Evolutionary conservation across 2,888 invertebrate genomes (phyloP).

Genomic region (Temnothorax unifasciatus): DNA sequence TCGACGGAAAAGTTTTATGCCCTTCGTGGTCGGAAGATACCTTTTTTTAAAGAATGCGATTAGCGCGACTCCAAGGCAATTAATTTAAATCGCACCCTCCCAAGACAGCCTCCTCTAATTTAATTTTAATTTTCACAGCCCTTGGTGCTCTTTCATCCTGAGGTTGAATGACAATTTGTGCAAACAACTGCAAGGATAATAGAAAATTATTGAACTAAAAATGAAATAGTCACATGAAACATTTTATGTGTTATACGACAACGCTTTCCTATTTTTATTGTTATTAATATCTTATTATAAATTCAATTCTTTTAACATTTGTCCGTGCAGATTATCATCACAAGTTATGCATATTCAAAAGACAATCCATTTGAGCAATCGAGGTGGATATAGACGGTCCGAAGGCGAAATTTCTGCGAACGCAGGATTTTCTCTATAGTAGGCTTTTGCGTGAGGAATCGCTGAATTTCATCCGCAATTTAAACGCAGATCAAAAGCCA

Average conservation of each 20-base stretch:
- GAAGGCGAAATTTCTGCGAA: slow-evolving; percentile 46
- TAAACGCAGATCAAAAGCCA: slow-evolving; percentile 41
- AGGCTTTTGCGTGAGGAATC: slow-evolving; percentile 5
- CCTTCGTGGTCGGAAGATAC: slow-evolving; percentile 1
- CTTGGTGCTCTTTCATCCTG: slow-evolving; percentile 7
- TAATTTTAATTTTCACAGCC: slow-evolving; percentile 72
- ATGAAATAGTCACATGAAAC: background rate
- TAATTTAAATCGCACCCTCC: slow-evolving; percentile 65
- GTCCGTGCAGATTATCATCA: background rate
- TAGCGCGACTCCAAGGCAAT: slow-evolving; percentile 64
- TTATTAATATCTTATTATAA: background rate
- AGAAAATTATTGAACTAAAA: slow-evolving; percentile 8
- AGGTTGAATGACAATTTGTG: background rate
- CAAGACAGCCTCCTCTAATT: slow-evolving; percentile 66
- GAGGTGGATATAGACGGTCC: slow-evolving; percentile 15
- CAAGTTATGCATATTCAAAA: background rate
- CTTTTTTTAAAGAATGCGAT: slow-evolving; percentile 42
- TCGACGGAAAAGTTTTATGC: slow-evolving; percentile 47
- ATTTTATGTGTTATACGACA: background rate
- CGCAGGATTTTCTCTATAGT: slow-evolving; percentile 23
- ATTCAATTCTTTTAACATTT: background rate
- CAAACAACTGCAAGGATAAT: slow-evolving; percentile 45
- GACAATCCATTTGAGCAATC: background rate
- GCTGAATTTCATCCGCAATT: slow-evolving; percentile 35
- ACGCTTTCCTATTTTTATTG: background rate